Evolutionary conservation across 2,113 vertebrate species (phyloP).

Genomic region (Apteryx owenii): DNA sequence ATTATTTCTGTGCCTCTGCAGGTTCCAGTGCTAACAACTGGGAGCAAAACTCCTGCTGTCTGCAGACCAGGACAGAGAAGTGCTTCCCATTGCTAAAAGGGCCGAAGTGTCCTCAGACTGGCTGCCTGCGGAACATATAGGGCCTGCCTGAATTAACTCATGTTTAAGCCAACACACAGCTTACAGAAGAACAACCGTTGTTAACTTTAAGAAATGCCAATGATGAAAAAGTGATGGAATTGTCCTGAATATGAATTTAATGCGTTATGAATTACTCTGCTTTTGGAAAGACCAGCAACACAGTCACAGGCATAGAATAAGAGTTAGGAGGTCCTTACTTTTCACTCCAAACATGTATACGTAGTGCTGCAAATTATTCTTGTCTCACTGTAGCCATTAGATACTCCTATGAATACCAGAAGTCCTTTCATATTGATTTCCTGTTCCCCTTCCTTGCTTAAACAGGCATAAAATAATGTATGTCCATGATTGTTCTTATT

Average conservation of each 20-base stretch:
- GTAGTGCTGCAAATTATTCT: background rate
- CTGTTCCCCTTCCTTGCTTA: background rate
- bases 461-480: background rate
- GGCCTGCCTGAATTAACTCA: background rate
- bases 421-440: slow-evolving; percentile 13
- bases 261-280: background rate
- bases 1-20: background rate
- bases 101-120: background rate
- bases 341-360: background rate
- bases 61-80: background rate
- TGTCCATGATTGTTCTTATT: background rate
- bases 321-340: background rate
- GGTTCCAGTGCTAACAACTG: background rate
- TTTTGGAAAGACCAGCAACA: background rate
- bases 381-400: background rate
- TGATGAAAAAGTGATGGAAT: background rate
- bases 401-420: background rate
- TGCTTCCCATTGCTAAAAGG: background rate
- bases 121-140: background rate
- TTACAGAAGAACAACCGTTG: background rate
- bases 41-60: background rate
- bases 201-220: background rate
- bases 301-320: background rate
- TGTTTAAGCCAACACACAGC: background rate
- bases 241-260: background rate